These are phyloP conservation scores for Canis aureus DNA, from an alignment of 2,113 vertebrate species.

Conservation along the genomic window DNA sequence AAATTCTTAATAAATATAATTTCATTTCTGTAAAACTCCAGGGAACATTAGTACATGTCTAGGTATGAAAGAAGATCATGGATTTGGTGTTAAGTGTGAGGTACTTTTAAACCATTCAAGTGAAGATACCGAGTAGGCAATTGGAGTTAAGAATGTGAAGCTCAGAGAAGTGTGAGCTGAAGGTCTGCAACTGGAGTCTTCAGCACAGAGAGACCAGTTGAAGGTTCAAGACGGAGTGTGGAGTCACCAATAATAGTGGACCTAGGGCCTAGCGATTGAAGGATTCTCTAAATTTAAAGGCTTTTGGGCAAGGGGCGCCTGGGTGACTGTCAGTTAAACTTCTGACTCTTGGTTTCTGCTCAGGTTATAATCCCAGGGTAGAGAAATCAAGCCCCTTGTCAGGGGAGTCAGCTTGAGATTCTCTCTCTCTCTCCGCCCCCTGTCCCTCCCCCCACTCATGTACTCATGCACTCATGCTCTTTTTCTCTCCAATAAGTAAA, in stretches of 20 bases:
- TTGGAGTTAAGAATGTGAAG: neutral
- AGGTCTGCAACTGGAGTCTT: neutral
- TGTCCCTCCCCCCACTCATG: neutral
- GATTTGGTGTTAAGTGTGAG: conserved; percentile 21
- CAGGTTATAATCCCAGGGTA: neutral
- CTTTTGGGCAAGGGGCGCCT: neutral
- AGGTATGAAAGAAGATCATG: neutral
- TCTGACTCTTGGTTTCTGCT: neutral
- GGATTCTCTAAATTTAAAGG: neutral
- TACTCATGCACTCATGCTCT: no score
- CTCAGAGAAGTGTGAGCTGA: neutral
- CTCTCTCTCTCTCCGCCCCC: neutral
- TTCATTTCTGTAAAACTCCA: neutral
- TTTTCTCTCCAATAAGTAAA: neutral
- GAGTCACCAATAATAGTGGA: neutral
- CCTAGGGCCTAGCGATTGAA: neutral
- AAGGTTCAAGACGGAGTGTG: neutral
- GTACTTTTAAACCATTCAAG: neutral
- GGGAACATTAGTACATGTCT: neutral
- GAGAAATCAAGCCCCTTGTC: neutral
- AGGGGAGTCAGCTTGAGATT: neutral
- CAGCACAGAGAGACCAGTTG: neutral
- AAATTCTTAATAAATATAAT: neutral
- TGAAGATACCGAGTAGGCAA: neutral
- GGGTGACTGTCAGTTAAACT: neutral